These are phyloP conservation scores for Luehdorfia chinensis DNA, from an alignment of 1,140 invertebrate genomes.

Conservation along the genomic window DNA sequence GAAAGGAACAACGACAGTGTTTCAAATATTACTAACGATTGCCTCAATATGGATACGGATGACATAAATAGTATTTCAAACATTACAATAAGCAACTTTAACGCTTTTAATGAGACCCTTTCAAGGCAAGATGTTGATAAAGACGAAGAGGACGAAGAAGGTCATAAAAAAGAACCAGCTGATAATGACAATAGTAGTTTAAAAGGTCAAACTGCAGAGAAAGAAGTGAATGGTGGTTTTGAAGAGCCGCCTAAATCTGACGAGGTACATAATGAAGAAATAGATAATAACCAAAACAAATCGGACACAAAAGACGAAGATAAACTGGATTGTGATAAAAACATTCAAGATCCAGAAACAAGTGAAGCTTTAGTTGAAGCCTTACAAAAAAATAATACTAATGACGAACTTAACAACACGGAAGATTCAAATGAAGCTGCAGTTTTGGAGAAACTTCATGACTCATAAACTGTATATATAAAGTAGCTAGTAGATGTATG, in stretches of 20 bases:
- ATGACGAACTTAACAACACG: too few relatives aligned
- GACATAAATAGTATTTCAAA: background rate
- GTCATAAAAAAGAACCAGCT: too few relatives aligned
- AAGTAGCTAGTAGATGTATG: too few relatives aligned
- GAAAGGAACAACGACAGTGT: slow-evolving; percentile 24
- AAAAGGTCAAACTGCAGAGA: background rate
- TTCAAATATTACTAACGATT: slow-evolving; percentile 11
- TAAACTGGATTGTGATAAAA: background rate
- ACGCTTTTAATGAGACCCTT: background rate
- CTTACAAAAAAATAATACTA: too few relatives aligned
- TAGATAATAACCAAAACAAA: background rate
- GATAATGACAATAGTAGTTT: slow-evolving; percentile 5
- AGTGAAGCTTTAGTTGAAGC: too few relatives aligned
- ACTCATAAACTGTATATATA: too few relatives aligned
- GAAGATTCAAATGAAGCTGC: too few relatives aligned
- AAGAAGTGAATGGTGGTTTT: slow-evolving; percentile 13
- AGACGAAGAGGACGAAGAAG: background rate
- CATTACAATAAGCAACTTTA: background rate
- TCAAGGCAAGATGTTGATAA: background rate
- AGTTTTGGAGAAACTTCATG: too few relatives aligned
- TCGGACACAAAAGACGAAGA: background rate
- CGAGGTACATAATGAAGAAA: background rate
- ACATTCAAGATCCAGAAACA: too few relatives aligned
- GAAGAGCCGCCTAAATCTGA: background rate
- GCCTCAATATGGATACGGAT: slow-evolving; percentile 3